Percentiles rank a stretch among this genome's conserved stretches.
Evolutionary conservation across 1,140 invertebrate genomes (phyloP).

Genomic region (Drosophila sucinea): DNA sequence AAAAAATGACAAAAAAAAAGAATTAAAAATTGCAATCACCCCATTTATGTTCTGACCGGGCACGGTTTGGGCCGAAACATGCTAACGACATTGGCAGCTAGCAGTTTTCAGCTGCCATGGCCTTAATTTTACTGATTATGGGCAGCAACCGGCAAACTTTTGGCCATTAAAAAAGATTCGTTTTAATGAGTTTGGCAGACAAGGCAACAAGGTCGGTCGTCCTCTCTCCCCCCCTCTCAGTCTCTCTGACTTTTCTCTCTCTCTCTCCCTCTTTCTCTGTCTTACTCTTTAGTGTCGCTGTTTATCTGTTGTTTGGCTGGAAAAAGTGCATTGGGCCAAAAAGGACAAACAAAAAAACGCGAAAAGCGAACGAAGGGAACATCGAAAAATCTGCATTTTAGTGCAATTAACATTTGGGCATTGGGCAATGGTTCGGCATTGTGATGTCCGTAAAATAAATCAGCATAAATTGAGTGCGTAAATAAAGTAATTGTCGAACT

Average conservation of each 20-base stretch:
- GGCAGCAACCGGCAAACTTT: conserved; percentile 69
- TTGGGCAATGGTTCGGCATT: conserved; percentile 29
- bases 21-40: conserved; percentile 18
- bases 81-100: conserved; percentile 73
- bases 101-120: conserved; percentile 63
- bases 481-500: conserved; percentile 74
- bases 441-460: conserved; percentile 56
- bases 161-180: conserved; percentile 79
- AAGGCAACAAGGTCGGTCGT: conserved; percentile 47
- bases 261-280: conserved; percentile 24
- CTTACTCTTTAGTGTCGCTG: conserved; percentile 69
- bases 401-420: conserved; percentile 68
- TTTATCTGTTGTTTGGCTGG: conserved; percentile 58
- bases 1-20: neutral
- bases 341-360: neutral
- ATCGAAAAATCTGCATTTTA: conserved; percentile 63
- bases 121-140: conserved; percentile 80
- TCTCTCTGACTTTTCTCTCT: neutral
- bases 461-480: conserved; percentile 72
- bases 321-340: conserved; percentile 13
- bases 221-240: neutral
- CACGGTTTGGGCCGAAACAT: conserved; percentile 30
- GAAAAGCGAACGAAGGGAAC: conserved; percentile 1
- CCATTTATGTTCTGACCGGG: conserved; percentile 19
- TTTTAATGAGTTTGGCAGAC: conserved; percentile 78